Evolutionary conservation across 2,113 vertebrate species (phyloP), one percentile per base, ranked within the genome.

Genomic region (Todiramphus saurophagus): DNA sequence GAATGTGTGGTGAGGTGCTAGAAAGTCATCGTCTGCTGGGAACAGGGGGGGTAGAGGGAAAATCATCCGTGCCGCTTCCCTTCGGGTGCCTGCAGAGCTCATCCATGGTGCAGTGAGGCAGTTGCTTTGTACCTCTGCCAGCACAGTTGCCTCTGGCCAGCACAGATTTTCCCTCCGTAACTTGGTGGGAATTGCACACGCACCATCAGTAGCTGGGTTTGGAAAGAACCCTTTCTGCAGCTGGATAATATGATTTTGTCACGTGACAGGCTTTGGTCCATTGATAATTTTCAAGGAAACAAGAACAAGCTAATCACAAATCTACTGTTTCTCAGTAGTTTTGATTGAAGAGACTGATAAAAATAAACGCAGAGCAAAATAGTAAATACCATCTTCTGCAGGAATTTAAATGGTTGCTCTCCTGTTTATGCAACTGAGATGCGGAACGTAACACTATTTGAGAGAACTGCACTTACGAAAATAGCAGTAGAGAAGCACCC

Each of bases 71-170:
- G 68, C 56, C 2, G 13, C 79, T 87, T 92, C 70, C 75, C 67
- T 53, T 51, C 76, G 72, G 51, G 68, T 70, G 69, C 41, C 86
- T 79, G 64, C 73, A 89, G 91, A 92, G 69, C 75, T 79, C 15
- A 4, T 70, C 89, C 6, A 4, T 55, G 79, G 59, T 2, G 4
- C 63, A 80, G 35, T 35, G 84, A 84, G 73, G 91, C 89, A 63
- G 43, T 81, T 70, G 74, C 81, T 93, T 91, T 91, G 87, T 82
- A 79, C 81, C 15, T 84, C 41, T 89, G 94, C 74, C 84, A 93
- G 81, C 44, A 37, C 1, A 2, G 83, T 74, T 94, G 93, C 91
- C 93, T 86, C 48, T 56, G 93, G 87, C 87, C 77, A 94, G 53
- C 21, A 20, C 5, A 91, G 87, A 78, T 80, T 82, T 95, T 82